These are phyloP conservation scores for Boloria selene DNA, from an alignment of 2,888 invertebrate genomes.

Conservation along the genomic window DNA sequence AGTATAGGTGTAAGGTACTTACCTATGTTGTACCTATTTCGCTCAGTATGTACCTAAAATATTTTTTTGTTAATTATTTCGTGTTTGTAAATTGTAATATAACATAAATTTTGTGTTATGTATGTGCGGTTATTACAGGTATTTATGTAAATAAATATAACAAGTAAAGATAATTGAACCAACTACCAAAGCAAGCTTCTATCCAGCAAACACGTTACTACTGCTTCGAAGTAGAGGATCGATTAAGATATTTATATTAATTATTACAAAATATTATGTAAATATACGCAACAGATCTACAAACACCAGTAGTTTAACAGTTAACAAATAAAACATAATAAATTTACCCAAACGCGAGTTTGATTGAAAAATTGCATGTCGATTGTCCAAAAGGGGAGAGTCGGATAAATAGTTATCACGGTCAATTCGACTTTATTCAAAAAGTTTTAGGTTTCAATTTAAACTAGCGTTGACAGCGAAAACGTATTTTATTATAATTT, in stretches of 20 bases:
- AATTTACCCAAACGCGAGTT: slow-evolving; percentile 32
- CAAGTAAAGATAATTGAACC: too few species aligned
- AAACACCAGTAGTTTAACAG: slow-evolving; percentile 17
- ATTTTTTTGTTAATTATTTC: too few species aligned
- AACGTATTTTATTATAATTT: slow-evolving; percentile 32
- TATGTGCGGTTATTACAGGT: too few species aligned
- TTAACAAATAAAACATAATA: slow-evolving; percentile 26
- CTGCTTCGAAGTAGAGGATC: background rate
- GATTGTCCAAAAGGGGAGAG: slow-evolving; percentile 60
- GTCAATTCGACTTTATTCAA: slow-evolving; percentile 45
- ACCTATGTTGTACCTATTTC: too few species aligned
- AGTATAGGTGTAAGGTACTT: too few species aligned
- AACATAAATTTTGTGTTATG: too few species aligned
- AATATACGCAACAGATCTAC: background rate
- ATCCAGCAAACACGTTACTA: too few species aligned
- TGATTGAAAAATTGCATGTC: slow-evolving; percentile 79
- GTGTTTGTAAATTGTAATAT: too few species aligned
- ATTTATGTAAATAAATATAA: too few species aligned
- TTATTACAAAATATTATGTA: background rate
- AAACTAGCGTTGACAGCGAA: slow-evolving; percentile 36
- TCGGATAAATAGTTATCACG: slow-evolving; percentile 35
- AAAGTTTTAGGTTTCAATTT: slow-evolving; percentile 47
- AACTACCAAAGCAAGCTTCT: too few species aligned
- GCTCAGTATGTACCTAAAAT: too few species aligned
- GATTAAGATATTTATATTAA: background rate